Evolutionary conservation across 2,797 vertebrate species (phyloP).

Genomic region (Streptopelia turtur): DNA sequence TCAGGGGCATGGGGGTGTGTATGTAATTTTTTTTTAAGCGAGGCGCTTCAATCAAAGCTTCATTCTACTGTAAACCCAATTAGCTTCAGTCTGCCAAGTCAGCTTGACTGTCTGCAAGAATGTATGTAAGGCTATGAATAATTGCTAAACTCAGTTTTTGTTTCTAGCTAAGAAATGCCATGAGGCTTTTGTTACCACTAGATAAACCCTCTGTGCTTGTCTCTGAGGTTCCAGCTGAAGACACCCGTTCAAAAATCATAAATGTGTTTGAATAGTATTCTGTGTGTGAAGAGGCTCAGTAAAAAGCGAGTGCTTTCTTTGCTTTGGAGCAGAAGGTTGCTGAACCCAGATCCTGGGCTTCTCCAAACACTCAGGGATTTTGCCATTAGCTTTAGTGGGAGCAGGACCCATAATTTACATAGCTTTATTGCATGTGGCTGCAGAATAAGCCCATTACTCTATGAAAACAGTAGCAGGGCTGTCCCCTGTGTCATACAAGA

Average conservation of each 20-base stretch:
- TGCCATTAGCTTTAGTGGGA: neutral
- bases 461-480: neutral
- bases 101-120: conserved; percentile 4
- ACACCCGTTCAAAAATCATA: neutral
- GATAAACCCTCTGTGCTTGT: neutral
- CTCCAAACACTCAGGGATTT: neutral
- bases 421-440: neutral
- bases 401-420: neutral
- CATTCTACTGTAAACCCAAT: conserved; percentile 56
- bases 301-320: neutral
- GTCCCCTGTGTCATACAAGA: neutral
- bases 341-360: neutral
- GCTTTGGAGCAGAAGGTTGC: neutral
- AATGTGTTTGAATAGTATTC: neutral
- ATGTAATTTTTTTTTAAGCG: neutral
- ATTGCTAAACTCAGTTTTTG: conserved; percentile 28
- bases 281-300: neutral
- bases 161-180: neutral
- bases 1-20: neutral
- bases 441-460: neutral
- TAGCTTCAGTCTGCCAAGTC: conserved; percentile 45
- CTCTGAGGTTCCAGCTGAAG: neutral
- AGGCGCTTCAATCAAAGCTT: conserved; percentile 64
- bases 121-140: conserved; percentile 36
- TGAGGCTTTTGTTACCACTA: conserved; percentile 9